Conservation (phyloP, 1,140 invertebrate species). For the Aphidius ervi region DNA sequence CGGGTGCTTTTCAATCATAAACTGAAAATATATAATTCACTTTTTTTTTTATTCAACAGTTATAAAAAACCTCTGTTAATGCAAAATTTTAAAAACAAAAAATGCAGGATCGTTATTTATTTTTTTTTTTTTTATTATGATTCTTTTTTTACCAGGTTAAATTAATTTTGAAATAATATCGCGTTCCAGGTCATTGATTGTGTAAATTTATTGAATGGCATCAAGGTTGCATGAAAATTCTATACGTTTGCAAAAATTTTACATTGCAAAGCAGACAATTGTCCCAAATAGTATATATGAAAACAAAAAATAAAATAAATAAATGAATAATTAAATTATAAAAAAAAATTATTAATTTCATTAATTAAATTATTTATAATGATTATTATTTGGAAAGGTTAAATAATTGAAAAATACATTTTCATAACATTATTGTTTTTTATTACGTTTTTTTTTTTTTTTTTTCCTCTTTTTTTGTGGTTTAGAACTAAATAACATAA, state of each 20-base stretch:
- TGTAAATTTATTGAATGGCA: conserved; percentile 25
- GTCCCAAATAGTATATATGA: not conserved
- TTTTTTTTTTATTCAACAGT: not conserved
- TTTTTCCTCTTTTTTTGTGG: conserved; percentile 25
- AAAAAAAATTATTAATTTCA: not conserved
- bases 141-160: not conserved
- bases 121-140: not conserved
- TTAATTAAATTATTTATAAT: not conserved
- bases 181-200: conserved; percentile 25
- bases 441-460: conserved; percentile 41
- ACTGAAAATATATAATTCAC: not conserved
- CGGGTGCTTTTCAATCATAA: conserved; percentile 1
- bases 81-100: not conserved
- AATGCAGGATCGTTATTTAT: not conserved
- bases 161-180: conserved; percentile 29
- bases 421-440: conserved; percentile 51
- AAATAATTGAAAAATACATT: not conserved
- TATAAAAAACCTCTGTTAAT: not conserved
- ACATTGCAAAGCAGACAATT: not conserved
- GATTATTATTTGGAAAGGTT: not conserved
- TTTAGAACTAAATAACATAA: conserved; percentile 54
- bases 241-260: conserved; percentile 7
- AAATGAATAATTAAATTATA: not conserved
- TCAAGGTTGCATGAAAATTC: conserved; percentile 25
- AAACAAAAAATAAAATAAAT: too few species aligned